Conservation (phyloP, 2,888 invertebrate species). For the Petrolisthes cinctipes region DNA sequence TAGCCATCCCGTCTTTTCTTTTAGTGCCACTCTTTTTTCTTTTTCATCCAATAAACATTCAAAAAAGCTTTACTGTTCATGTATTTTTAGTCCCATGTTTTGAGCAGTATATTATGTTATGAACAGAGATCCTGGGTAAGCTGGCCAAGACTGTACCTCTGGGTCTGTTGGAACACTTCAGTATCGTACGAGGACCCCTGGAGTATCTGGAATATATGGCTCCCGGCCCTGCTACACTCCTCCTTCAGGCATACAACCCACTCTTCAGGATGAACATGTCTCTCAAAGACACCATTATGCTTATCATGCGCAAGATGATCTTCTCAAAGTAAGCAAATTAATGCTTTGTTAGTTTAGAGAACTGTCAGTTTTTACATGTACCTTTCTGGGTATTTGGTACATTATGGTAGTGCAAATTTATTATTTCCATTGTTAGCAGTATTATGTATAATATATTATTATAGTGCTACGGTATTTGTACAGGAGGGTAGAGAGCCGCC, state of each 20-base stretch:
- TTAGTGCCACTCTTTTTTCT: neutral
- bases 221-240: slow-evolving; percentile 33
- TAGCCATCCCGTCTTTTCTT: neutral
- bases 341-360: neutral
- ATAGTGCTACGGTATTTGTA: neutral
- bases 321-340: slow-evolving; percentile 53
- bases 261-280: slow-evolving; percentile 61
- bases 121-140: slow-evolving; percentile 51
- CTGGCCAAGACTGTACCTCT: slow-evolving; percentile 50
- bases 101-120: slow-evolving; percentile 45
- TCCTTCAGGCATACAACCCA: slow-evolving; percentile 56
- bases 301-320: slow-evolving; percentile 60
- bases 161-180: slow-evolving; percentile 55
- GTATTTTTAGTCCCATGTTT: slow-evolving; percentile 40
- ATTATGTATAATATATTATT: neutral
- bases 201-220: slow-evolving; percentile 51
- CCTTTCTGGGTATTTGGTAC: neutral
- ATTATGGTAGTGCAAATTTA: neutral
- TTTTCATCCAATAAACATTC: neutral
- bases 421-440: neutral
- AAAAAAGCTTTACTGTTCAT: no score
- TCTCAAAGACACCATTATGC: slow-evolving; percentile 62
- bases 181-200: slow-evolving; percentile 49
- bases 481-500: slow-evolving; percentile 56
- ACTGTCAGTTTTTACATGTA: neutral